phyloP scores from a whole-genome alignment of 2,113 vertebrate species.

The Centropristis striata region DNA sequence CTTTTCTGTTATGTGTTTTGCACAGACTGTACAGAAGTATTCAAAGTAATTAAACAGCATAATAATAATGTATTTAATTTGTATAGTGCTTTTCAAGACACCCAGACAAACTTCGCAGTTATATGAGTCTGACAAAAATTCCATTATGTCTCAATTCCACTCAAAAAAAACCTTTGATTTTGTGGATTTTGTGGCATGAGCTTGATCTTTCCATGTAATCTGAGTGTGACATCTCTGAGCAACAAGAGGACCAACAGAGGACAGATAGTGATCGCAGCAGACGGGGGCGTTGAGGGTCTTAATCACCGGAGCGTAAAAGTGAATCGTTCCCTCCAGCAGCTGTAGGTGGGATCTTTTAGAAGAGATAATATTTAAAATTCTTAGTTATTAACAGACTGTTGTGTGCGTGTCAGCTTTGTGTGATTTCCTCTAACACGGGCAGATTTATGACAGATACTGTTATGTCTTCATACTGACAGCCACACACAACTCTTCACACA shows the following conservation, averaged over 20 bases:
- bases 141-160: neutral
- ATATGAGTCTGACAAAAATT: neutral
- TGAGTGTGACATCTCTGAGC: neutral
- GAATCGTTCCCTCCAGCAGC: neutral
- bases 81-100: too few species aligned
- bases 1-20: neutral
- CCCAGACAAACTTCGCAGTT: neutral
- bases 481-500: neutral
- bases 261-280: slow-evolving; percentile 37
- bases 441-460: too few species aligned
- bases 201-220: too few species aligned
- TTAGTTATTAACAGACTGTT: too few species aligned
- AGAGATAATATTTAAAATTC: neutral
- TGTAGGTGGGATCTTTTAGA: neutral
- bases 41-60: neutral
- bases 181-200: neutral
- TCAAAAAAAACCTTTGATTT: neutral
- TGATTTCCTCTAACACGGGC: too few species aligned
- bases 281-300: neutral
- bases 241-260: slow-evolving; percentile 28
- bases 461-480: neutral
- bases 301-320: neutral
- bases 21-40: neutral
- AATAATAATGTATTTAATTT: neutral
- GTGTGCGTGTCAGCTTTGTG: too few species aligned